phyloP scores from a whole-genome alignment of 2,888 invertebrate genomes.

The Epiblema foenella region DNA sequence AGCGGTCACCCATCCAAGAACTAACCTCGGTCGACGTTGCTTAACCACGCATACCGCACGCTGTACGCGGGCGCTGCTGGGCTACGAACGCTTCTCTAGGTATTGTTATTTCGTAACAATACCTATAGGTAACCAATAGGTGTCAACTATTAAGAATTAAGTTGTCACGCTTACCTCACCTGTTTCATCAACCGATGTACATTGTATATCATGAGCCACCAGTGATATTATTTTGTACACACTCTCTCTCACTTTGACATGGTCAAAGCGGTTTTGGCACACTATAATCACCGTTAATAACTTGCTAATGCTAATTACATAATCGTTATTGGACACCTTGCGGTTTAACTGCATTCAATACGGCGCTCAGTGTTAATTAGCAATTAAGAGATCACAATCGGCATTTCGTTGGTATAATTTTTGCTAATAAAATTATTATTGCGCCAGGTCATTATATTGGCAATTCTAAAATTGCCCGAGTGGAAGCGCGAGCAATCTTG shows the following conservation, averaged over 20 bases:
- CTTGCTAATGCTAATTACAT: constrained; percentile 21
- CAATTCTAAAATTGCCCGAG: not conserved
- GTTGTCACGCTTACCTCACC: too few species aligned
- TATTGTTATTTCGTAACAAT: too few species aligned
- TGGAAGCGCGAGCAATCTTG: too few species aligned
- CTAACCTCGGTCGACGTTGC: too few species aligned
- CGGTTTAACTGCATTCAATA: constrained; percentile 15
- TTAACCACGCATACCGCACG: too few species aligned
- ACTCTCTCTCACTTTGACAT: not conserved
- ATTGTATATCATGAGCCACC: not conserved
- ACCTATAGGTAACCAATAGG: too few species aligned
- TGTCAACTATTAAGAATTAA: too few species aligned
- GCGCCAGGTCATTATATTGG: not conserved
- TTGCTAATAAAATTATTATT: not conserved
- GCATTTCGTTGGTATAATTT: not conserved
- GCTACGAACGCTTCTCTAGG: too few species aligned
- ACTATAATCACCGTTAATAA: constrained; percentile 4
- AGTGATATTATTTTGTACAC: not conserved
- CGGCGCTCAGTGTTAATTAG: constrained; percentile 15
- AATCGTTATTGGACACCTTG: constrained; percentile 23
- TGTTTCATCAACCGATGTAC: too few species aligned
- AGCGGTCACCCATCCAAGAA: too few species aligned
- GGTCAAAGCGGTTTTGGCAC: constrained; percentile 13
- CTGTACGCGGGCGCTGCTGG: too few species aligned
- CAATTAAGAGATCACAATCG: constrained; percentile 24